These are phyloP conservation scores for Dysdera silvatica DNA, from an alignment of 1,140 invertebrate genomes.

Conservation along the genomic window DNA sequence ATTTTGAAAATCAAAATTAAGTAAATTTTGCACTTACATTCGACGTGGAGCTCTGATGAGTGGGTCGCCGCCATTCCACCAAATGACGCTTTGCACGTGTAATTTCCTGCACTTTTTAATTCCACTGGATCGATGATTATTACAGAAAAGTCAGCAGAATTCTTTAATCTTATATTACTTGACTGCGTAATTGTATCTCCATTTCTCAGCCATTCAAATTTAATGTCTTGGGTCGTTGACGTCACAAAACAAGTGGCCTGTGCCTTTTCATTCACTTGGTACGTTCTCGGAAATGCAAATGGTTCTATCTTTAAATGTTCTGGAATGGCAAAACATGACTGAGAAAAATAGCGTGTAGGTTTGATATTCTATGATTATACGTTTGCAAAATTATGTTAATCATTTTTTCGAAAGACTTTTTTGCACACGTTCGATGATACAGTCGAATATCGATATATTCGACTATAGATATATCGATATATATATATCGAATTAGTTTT, in stretches of 20 bases:
- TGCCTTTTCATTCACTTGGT: constrained; percentile 14
- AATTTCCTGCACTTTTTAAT: constrained; percentile 17
- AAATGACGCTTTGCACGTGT: constrained; percentile 18
- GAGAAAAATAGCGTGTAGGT: too few species aligned
- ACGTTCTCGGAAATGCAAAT: constrained; percentile 11
- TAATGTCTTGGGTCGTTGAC: neutral
- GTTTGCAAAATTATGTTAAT: too few species aligned
- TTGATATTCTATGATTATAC: too few species aligned
- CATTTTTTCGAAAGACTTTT: too few species aligned
- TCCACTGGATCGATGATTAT: constrained; percentile 15
- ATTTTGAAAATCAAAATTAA: neutral
- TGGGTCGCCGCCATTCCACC: neutral
- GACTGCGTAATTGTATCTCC: neutral
- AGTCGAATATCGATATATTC: too few species aligned
- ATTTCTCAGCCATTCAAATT: constrained; percentile 20
- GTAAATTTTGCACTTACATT: constrained; percentile 3
- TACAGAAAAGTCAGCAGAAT: constrained; percentile 14
- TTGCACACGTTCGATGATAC: too few species aligned
- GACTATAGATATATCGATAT: too few species aligned
- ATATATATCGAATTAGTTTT: too few species aligned
- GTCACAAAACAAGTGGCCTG: constrained; percentile 6
- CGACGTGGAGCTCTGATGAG: constrained; percentile 4
- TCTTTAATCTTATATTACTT: constrained; percentile 5
- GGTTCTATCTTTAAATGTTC: constrained; percentile 24
- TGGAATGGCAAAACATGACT: too few species aligned